Conservation (phyloP, 92 coral and sea anemone genomes). For the Paragorgia papillata region DNA sequence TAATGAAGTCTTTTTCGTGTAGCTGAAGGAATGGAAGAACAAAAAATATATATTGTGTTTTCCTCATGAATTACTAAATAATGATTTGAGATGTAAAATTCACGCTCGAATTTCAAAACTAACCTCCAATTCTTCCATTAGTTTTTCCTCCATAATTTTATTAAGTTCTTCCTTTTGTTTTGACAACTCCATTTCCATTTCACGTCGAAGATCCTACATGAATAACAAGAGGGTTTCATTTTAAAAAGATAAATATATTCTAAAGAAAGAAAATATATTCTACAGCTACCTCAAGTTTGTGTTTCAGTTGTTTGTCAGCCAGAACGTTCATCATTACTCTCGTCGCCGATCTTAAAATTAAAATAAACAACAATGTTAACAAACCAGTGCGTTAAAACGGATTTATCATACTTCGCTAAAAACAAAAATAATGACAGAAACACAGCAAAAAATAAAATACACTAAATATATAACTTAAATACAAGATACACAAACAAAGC, state of each 20-base stretch:
- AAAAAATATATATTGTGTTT: too few relatives aligned
- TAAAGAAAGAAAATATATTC: not conserved
- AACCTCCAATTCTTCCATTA: constrained; percentile 80
- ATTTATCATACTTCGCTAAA: too few relatives aligned
- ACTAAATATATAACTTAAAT: too few relatives aligned
- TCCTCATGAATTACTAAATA: too few relatives aligned
- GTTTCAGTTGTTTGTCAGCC: constrained; percentile 79
- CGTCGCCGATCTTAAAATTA: constrained; percentile 71
- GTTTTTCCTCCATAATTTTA: constrained; percentile 78
- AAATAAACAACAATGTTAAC: not conserved
- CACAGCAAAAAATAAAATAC: too few relatives aligned
- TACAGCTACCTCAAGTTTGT: constrained; percentile 70
- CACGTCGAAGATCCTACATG: constrained; percentile 76
- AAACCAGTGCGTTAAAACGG: not conserved
- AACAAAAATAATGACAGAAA: too few relatives aligned
- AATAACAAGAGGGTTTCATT: not conserved
- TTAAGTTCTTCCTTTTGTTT: constrained; percentile 73
- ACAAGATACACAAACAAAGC: too few relatives aligned
- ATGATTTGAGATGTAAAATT: too few relatives aligned
- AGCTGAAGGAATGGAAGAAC: constrained; percentile 46
- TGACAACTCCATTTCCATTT: constrained; percentile 84
- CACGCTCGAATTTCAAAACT: too few relatives aligned
- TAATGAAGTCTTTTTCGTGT: constrained; percentile 81
- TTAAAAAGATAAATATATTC: not conserved
- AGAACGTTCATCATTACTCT: constrained; percentile 57